Conservation (phyloP, 2,888 invertebrate species). For the Cerastis leucographa region DNA sequence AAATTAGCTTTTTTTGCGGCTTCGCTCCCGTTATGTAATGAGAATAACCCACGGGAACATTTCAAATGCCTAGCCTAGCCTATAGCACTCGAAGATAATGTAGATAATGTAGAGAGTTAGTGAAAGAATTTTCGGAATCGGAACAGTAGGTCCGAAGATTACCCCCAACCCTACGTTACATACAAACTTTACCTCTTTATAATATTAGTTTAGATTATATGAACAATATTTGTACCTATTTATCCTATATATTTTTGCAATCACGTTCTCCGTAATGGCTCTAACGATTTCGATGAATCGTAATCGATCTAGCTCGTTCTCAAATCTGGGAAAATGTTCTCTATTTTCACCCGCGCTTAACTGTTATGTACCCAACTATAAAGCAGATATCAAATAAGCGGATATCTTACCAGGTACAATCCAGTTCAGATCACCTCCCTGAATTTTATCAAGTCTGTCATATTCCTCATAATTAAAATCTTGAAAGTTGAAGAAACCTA, state of each 20-base stretch:
- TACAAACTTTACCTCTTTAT: too few relatives aligned
- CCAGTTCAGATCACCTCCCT: constrained; percentile 98
- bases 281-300: background rate
- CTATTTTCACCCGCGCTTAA: background rate
- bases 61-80: too few relatives aligned
- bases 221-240: background rate
- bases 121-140: too few relatives aligned
- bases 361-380: background rate
- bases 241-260: background rate
- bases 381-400: background rate
- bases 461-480: constrained; percentile 96
- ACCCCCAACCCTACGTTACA: too few relatives aligned
- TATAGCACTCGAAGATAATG: too few relatives aligned
- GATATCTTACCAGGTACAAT: constrained; percentile 93
- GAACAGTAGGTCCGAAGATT: too few relatives aligned
- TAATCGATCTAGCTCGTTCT: background rate
- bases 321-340: background rate
- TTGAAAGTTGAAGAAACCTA: constrained; percentile 95
- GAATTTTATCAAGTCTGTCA: constrained; percentile 94
- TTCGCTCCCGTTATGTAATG: too few relatives aligned
- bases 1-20: too few relatives aligned
- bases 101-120: too few relatives aligned
- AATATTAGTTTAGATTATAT: too few relatives aligned
- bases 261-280: background rate
- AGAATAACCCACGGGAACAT: too few relatives aligned